These are phyloP conservation scores for Denticeps clupeoides DNA, from an alignment of 2,797 vertebrate genomes.

Conservation along the genomic window DNA sequence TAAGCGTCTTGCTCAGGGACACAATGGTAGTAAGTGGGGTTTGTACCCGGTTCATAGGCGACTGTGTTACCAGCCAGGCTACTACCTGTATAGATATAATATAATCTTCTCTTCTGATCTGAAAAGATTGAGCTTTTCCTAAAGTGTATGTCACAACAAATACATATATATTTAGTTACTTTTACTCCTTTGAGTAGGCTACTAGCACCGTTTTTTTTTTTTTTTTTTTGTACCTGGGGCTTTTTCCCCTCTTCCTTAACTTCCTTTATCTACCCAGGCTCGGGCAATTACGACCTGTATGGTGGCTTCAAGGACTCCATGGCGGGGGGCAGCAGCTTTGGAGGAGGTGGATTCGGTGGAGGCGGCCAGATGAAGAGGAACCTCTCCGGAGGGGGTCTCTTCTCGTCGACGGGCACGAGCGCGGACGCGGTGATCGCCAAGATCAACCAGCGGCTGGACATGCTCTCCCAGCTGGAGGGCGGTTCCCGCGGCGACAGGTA, in stretches of 20 bases:
- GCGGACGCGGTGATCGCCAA: slow-evolving; percentile 75
- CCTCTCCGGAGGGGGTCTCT: slow-evolving; percentile 47
- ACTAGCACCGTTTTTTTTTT: too few species aligned
- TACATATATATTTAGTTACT: too few species aligned
- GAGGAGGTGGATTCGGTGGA: slow-evolving; percentile 41
- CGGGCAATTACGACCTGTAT: slow-evolving; percentile 67
- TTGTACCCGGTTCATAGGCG: too few species aligned
- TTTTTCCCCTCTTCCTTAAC: neutral
- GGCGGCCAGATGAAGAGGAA: slow-evolving; percentile 64
- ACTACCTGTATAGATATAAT: too few species aligned
- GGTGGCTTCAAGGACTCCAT: slow-evolving; percentile 74
- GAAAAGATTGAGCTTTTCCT: too few species aligned
- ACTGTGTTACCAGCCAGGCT: too few species aligned
- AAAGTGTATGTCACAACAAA: too few species aligned
- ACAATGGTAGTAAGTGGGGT: too few species aligned
- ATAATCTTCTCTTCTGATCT: too few species aligned
- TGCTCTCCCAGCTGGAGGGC: slow-evolving; percentile 75
- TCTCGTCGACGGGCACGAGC: slow-evolving; percentile 55
- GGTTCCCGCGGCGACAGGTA: slow-evolving; percentile 56
- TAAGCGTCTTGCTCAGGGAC: too few species aligned
- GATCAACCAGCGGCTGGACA: slow-evolving; percentile 80
- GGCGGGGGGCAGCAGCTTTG: slow-evolving; percentile 44
- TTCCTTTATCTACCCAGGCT: slow-evolving; percentile 47
- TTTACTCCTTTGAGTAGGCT: too few species aligned
- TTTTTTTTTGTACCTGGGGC: neutral